A percentile compares a stretch with the other conserved stretches of the same genome.
These are phyloP conservation scores for Medauroidea extradentata DNA, from an alignment of 1,140 invertebrate species.

Conservation along the genomic window DNA sequence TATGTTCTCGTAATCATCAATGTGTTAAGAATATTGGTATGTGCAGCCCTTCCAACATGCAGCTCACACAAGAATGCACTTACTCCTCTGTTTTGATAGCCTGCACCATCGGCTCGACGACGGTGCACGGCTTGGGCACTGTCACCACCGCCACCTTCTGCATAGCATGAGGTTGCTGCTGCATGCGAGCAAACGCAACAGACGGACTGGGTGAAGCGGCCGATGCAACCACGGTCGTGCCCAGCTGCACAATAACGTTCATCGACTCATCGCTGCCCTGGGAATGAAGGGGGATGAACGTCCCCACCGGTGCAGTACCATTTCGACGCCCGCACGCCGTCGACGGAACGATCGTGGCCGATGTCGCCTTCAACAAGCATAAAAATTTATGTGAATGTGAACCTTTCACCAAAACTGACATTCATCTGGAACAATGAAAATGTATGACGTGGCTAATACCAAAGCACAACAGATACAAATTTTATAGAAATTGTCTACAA, in stretches of 20 bases:
- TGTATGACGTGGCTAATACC: too few species aligned
- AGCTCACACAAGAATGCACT: neutral
- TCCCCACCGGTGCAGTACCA: neutral
- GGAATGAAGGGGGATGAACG: constrained; percentile 6
- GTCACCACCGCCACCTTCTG: neutral
- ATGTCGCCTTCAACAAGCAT: neutral
- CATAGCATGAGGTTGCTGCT: neutral
- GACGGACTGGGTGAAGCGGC: neutral
- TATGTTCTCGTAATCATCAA: too few species aligned
- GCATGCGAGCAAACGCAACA: neutral
- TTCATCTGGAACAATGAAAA: too few species aligned
- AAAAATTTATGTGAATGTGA: too few species aligned
- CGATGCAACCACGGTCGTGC: constrained; percentile 8
- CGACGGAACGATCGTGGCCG: constrained; percentile 1
- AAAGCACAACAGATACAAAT: too few species aligned
- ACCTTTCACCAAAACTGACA: too few species aligned
- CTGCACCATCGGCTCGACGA: neutral
- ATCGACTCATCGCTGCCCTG: constrained; percentile 7
- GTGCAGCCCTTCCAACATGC: too few species aligned
- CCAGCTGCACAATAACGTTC: constrained; percentile 10
- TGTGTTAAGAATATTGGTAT: too few species aligned
- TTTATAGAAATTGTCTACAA: too few species aligned
- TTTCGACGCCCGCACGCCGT: neutral
- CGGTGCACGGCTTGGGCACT: neutral
- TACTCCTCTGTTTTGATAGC: neutral